Evolutionary conservation across 2,113 vertebrate genomes (phyloP).

Genomic region (Ia io): DNA sequence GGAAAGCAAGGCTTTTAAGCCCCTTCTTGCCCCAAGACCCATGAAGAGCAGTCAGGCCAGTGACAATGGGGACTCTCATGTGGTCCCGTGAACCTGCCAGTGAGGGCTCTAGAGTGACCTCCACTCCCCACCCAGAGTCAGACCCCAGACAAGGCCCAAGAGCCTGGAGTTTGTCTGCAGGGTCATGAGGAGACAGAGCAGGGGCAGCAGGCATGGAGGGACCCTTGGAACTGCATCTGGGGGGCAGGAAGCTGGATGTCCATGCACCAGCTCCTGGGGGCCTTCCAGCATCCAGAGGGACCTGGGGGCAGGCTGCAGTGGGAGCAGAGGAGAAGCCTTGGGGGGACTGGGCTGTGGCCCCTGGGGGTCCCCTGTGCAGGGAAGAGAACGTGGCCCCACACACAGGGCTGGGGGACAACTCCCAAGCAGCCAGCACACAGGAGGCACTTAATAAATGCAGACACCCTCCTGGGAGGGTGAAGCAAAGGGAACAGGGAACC

Average conservation of each 20-base stretch:
- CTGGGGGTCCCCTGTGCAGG: background rate
- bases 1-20: background rate
- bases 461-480: too few relatives aligned
- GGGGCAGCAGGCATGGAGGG: background rate
- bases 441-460: background rate
- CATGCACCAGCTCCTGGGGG: background rate
- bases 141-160: background rate
- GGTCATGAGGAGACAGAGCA: rapidly evolving
- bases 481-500: background rate
- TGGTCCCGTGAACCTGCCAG: background rate
- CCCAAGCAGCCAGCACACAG: background rate
- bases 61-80: background rate
- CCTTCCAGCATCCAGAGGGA: background rate
- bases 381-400: background rate
- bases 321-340: background rate
- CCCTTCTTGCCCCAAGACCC: background rate
- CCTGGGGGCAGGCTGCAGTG: background rate
- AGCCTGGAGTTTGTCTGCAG: background rate
- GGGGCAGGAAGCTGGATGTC: rapidly evolving
- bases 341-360: background rate
- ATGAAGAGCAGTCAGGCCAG: background rate
- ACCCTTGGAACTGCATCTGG: too few relatives aligned
- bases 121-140: background rate
- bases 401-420: background rate
- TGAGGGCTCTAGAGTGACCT: background rate